Evolutionary conservation across 2,888 invertebrate genomes (phyloP), one percentile per base, ranked within the genome.

Genomic region (Phyto melanocephala): DNA sequence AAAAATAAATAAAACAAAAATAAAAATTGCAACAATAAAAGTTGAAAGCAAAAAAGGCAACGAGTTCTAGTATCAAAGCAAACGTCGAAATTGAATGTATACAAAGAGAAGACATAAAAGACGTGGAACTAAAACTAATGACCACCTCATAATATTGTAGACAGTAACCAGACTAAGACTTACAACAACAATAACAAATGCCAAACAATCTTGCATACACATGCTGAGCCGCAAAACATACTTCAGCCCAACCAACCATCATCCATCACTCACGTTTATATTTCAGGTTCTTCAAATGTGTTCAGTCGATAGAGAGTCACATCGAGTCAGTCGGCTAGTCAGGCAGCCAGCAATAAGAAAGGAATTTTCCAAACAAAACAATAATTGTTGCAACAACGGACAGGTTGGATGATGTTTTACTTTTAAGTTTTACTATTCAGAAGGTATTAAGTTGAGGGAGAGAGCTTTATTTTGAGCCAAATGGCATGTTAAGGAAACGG

Each of bases 91-190:
- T 60, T 33, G 17, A 50, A 22, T 50, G 24, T 42, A 28, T n/a
- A 52, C 50, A 58, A 75, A 50, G 67, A 70, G 28, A 17, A 50
- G 24, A 45, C 37, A 60, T 56, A 70, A 84, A 80, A 87, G 86
- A 87, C 83, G 84, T 70, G 68, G 22, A 87, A 87, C 85, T 86
- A 77, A 87, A 88, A 89, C 89, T 88, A 89, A 89, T 89, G 90
- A 88, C 89, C 89, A 87, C 85, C 85, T 88, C 87, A 87, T 85
- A 87, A 86, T 84, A 85, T 78, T 82, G 88, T 86, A 89, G 89
- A 89, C 89, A 89, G 88, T 87, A 87, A 88, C 87, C 89, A 89
- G 89, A 89, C 90, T 82, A 67, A 33, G 56, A 40, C 13, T 22
- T 33, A 60, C 58, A 67, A 47, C 72, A 86, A 80, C 58, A 65